A percentile compares a stretch with the other conserved stretches of the same genome.
phyloP scores from a whole-genome alignment of 1,140 invertebrate genomes.

The Zaprionus tsacasi region DNA sequence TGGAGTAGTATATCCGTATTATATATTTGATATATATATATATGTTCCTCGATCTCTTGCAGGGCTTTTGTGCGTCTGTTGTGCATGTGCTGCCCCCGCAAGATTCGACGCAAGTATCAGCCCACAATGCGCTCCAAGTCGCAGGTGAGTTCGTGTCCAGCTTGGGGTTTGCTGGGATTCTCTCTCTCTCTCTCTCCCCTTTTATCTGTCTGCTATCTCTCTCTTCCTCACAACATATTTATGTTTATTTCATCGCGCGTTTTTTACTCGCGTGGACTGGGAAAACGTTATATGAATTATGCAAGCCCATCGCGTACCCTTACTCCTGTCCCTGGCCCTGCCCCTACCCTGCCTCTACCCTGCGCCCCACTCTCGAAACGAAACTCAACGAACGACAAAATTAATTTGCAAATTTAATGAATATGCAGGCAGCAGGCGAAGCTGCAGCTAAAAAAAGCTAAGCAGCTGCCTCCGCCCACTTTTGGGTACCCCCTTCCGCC shows the following conservation, averaged over 20 bases:
- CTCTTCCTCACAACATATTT: slow-evolving; percentile 8
- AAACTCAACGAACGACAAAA: slow-evolving; percentile 76
- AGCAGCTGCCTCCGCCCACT: slow-evolving; percentile 28
- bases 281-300: slow-evolving; percentile 59
- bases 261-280: slow-evolving; percentile 21
- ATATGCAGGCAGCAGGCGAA: slow-evolving; percentile 38
- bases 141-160: slow-evolving; percentile 87
- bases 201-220: neutral
- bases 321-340: neutral
- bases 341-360: slow-evolving; percentile 9
- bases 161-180: slow-evolving; percentile 25
- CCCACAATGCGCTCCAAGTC: slow-evolving; percentile 91
- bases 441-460: slow-evolving; percentile 21
- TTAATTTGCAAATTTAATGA: slow-evolving; percentile 78
- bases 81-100: slow-evolving; percentile 91
- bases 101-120: slow-evolving; percentile 90
- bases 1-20: neutral
- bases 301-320: slow-evolving; percentile 15
- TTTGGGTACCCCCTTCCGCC: neutral
- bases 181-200: neutral
- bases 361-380: slow-evolving; percentile 49
- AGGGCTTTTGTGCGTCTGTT: slow-evolving; percentile 93
- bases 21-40: neutral
- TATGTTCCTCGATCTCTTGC: slow-evolving; percentile 47
- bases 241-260: slow-evolving; percentile 29